Evolutionary conservation across 2,113 vertebrate genomes (phyloP).

Genomic region (Sinocyclocheilus grahami): DNA sequence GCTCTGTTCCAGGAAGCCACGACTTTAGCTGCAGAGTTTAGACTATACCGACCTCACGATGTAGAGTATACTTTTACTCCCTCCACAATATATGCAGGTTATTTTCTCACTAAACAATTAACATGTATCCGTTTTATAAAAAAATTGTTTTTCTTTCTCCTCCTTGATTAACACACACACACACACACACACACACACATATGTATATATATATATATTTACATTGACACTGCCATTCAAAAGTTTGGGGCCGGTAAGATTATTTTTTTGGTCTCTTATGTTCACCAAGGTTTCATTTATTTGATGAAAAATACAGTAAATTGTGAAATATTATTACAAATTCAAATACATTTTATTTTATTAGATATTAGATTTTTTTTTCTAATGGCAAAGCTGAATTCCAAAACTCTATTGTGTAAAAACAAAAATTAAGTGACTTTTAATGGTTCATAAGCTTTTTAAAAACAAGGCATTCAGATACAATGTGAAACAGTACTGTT

Average conservation of each 20-base stretch:
- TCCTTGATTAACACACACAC: background rate
- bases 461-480: background rate
- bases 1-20: conserved; percentile 58
- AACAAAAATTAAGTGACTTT: background rate
- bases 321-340: background rate
- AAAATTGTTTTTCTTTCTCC: background rate
- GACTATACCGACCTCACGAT: conserved; percentile 31
- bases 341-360: background rate
- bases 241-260: background rate
- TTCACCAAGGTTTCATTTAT: background rate
- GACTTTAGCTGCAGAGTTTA: conserved; percentile 59
- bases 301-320: background rate
- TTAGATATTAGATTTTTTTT: background rate
- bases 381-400: background rate
- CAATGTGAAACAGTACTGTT: background rate
- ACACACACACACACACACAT: too few relatives aligned
- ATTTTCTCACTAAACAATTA: background rate
- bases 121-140: background rate
- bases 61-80: conserved; percentile 10
- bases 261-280: background rate
- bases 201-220: background rate
- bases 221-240: background rate
- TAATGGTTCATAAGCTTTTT: background rate
- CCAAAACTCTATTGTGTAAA: background rate
- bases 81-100: background rate